Evolutionary conservation across 1,140 invertebrate genomes (phyloP), one percentile per base, ranked within the genome.

Genomic region (Euwallacea similis): DNA sequence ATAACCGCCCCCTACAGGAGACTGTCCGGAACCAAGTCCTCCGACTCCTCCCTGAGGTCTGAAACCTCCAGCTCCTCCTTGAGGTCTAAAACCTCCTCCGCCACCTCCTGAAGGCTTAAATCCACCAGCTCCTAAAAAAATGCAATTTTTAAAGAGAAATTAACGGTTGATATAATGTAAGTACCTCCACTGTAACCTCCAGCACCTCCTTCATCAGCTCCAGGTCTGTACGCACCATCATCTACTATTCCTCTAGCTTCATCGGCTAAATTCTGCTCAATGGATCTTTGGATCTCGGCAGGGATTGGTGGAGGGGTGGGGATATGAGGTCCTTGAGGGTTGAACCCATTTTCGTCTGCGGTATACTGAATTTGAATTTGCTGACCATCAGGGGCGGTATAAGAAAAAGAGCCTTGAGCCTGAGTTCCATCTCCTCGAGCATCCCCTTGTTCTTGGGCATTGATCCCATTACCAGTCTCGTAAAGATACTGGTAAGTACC

Each of bases 261-360:
- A 64, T 78, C 77, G 56, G 77, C 77, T 43, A 73, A 70, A 43
- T 78, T 86, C 79, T 82, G 85, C 71, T 86, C 82, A 15, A 87
- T 74, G 7, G 85, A 76, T 53, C 80, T 81, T n/a, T 83, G 71
- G 75, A 87, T 87, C 60, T 75, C 78, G 56, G 69, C 74, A 6
- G 84, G 84, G 6, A 85, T 83, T 53, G 84, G 83, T 13, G 84
- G 85, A 33, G 85, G 82, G 6, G 81, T 84, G 3, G 85, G 85
- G 2, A 86, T 74, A 76, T 85, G 84, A 8, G 74, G 33, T 8
- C 84, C 84, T 55, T 83, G 76, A 6, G 86, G 80, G 62, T 82
- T 81, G 77, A 86, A 88, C 8, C 87, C 87, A 42, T 85, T 82
- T 64, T 85, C 83, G 67, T 87, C 87, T 7, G 87, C 87, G 33